phyloP scores from a whole-genome alignment of 2,113 vertebrate genomes.

The Tyrannus savana region DNA sequence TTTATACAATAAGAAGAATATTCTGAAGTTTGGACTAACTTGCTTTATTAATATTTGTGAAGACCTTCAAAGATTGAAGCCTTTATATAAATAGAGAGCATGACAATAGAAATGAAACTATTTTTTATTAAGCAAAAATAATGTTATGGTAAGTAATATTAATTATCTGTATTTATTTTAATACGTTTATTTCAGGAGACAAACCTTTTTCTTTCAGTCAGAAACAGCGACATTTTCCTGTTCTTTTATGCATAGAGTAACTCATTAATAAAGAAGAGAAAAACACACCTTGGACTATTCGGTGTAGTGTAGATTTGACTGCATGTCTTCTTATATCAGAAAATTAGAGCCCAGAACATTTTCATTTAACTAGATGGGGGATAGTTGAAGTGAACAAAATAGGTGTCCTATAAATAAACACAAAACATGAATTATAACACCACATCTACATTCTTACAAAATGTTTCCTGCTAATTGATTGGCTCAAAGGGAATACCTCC shows the following conservation, averaged over 20 bases:
- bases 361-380: background rate
- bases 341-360: background rate
- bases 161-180: background rate
- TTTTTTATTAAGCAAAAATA: background rate
- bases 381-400: background rate
- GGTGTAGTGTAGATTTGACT: background rate
- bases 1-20: background rate
- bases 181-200: background rate
- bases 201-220: background rate
- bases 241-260: background rate
- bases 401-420: background rate
- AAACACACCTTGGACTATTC: background rate
- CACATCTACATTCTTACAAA: background rate
- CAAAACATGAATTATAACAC: background rate
- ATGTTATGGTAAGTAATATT: background rate
- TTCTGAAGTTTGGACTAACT: background rate
- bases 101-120: background rate
- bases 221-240: background rate
- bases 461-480: background rate
- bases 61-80: background rate
- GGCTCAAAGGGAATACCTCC: fast-evolving
- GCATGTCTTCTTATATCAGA: background rate
- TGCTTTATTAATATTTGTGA: background rate
- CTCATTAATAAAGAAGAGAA: background rate
- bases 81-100: background rate